Base-by-base conservation (phyloP, 2,888 invertebrate genomes). In the Odontothrips loti region DNA sequence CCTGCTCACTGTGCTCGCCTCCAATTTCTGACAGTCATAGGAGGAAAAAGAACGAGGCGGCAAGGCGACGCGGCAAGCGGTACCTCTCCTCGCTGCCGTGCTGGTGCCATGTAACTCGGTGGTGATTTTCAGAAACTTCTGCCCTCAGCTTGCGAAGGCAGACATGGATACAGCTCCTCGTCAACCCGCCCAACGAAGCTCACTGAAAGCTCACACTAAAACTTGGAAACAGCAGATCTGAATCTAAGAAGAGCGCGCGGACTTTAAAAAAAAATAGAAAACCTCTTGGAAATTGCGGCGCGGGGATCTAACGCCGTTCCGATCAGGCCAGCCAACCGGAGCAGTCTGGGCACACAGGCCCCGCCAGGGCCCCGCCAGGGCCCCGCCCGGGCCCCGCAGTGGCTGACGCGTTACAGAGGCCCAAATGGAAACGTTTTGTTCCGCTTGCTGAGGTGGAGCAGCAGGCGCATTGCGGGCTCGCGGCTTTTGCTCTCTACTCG, bases 21-120 rank as follows among this genome's bases (percentile, higher is more conserved):
- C 58, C 58, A 58, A n/a, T 75, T 75, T 75, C 27, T 75, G 68
- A 75, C 68, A 75, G 68, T 75, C 68, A 75, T 75, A 75, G 68
- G 23, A 43, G 34, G 34, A 6, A 43, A 43, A 43, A 43, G 34
- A 68, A 23, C 1, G 68, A 75, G 68, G 68, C 23, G 27, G 68
- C n/a, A n/a, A n/a, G 63, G n/a, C 1, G 68, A 23, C n/a, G 68
- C 6, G 63, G 23, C 68, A 11, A 27, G 68, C 68, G 27, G 27
- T 75, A 8, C 27, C 20, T 51, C 9, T 2, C 51, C 15, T 51
- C 51, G 12, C 51, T 1, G 51, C 51, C 8, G 51, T 17, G 51
- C 51, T 1, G 51, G 6, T 27, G 8, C 68, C 68, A 23, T 23
- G 58, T 58, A 58, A 58, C 58, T 43, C 58, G 58, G 58, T 8